Evolutionary conservation across 30 jellyfish, hydroid and myxozoan genomes (phyloP), one percentile per base, ranked within the genome.

Genomic region (Sanderia malayensis): DNA sequence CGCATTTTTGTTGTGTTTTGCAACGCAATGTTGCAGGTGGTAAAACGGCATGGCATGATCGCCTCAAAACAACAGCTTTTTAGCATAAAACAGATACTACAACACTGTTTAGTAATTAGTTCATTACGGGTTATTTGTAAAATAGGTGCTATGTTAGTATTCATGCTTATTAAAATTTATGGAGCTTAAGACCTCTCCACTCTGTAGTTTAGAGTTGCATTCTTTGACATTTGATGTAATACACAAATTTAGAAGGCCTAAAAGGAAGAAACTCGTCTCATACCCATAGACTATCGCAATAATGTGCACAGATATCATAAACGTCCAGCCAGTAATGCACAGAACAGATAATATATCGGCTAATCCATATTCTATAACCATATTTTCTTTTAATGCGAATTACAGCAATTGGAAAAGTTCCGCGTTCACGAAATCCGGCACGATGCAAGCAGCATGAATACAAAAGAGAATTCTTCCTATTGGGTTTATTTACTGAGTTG

Each of bases 211-310:
- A 41, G 8, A 15, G 8, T 41, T 8, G 55, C 8, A 41, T 41
- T 6, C 55, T 6, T 41, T 41, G 55, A 41, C 8, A 6, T 41
- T 41, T 41, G 11, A 41, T 6, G 8, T 41, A 41, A 7, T 13
- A 23, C 9, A 61, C 20, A 20, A 20, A 13, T 21, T 28, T 7
- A 21, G 32, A 2, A 4, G 29, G 22, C 34, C 29, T 21, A 22
- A 32, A 65, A 34, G 31, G 1, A 3, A 65, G 32, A 4, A n/a
- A 2, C 15, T 49, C 27, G 8, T 49, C 26, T 2, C 32, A 68
- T 47, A 80, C 93, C 84, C 93, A 34, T 53, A 80, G 15, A 80
- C 45, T 34, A 80, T 80, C 37, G 93, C 93, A 20, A 80, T 74
- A 1, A 60, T 2, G 61, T 80, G 93, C 6, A 80, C 82, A 45